Evolutionary conservation across 2,888 invertebrate genomes (phyloP).

Genomic region (Seira musarum): DNA sequence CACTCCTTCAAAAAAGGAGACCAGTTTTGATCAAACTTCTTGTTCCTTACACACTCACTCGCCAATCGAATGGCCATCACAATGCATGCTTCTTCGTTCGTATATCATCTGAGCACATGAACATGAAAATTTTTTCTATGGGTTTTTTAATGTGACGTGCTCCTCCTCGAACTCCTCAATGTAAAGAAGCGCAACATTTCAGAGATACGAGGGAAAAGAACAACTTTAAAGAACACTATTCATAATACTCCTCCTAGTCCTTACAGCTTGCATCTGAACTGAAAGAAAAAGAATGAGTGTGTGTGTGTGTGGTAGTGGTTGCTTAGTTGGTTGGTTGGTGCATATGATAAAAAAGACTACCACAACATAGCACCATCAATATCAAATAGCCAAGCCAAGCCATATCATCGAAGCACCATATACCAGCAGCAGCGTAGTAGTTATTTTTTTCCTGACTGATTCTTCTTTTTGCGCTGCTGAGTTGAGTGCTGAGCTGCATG

Average conservation of each 20-base stretch:
- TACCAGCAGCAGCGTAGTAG: not conserved
- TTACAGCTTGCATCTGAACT: not conserved
- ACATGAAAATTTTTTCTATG: not conserved
- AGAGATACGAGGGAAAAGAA: not conserved
- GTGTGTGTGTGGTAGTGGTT: not conserved
- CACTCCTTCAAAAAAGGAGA: too few species aligned
- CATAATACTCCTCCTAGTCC: too few species aligned
- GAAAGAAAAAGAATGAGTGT: not conserved
- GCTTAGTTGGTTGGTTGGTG: too few species aligned
- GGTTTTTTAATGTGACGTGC: not conserved
- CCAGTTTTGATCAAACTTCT: slow-evolving; percentile 14
- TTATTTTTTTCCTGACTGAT: not conserved
- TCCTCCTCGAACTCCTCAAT: not conserved
- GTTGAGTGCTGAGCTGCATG: too few species aligned
- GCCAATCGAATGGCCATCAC: not conserved
- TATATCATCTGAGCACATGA: slow-evolving; percentile 14
- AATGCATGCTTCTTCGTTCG: not conserved
- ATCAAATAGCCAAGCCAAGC: too few species aligned
- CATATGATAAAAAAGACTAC: too few species aligned
- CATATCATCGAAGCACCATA: not conserved
- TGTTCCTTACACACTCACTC: not conserved
- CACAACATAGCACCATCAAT: too few species aligned
- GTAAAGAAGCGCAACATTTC: not conserved
- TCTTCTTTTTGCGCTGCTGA: slow-evolving; percentile 2
- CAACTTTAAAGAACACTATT: not conserved